These are phyloP conservation scores for Drosophila birchii DNA, from an alignment of 2,888 invertebrate genomes.

Conservation along the genomic window DNA sequence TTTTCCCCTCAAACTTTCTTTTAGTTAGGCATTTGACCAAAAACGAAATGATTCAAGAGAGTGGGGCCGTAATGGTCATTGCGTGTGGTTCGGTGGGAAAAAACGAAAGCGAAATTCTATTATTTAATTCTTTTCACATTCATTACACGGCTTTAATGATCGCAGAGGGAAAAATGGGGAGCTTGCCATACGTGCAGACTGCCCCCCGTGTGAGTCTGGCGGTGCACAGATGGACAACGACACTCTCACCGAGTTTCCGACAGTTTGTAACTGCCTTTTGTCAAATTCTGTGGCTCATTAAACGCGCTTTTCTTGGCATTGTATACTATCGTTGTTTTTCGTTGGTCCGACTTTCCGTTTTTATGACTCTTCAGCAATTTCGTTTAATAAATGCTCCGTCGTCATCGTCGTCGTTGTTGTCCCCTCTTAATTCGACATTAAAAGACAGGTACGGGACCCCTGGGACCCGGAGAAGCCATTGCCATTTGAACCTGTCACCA, in stretches of 20 bases:
- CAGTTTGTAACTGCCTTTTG: conserved; percentile 49
- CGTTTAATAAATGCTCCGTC: conserved; percentile 58
- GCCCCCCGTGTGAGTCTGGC: too few relatives aligned
- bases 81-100: conserved; percentile 67
- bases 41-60: conserved; percentile 52
- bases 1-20: conserved; percentile 65
- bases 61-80: conserved; percentile 61
- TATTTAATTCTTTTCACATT: conserved; percentile 83
- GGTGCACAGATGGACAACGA: conserved; percentile 10
- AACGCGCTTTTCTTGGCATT: conserved; percentile 61
- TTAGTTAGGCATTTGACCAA: conserved; percentile 61
- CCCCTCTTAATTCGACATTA: conserved; percentile 53
- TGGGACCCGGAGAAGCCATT: conserved; percentile 51
- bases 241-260: conserved; percentile 48
- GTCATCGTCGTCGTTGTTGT: conserved; percentile 9
- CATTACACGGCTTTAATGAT: conserved; percentile 72
- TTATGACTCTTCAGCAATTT: conserved; percentile 57
- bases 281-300: conserved; percentile 71
- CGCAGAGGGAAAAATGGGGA: conserved; percentile 4
- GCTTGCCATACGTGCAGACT: conserved; percentile 28
- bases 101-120: conserved; percentile 83
- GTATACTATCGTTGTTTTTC: conserved; percentile 61
- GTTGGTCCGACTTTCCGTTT: conserved; percentile 70
- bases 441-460: conserved; percentile 25
- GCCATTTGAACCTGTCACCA: conserved; percentile 64